Percentiles rank a stretch among this genome's conserved stretches.
Conservation (phyloP, 2,888 invertebrate genomes). For the Bursaphelenchus okinawaensis region DNA sequence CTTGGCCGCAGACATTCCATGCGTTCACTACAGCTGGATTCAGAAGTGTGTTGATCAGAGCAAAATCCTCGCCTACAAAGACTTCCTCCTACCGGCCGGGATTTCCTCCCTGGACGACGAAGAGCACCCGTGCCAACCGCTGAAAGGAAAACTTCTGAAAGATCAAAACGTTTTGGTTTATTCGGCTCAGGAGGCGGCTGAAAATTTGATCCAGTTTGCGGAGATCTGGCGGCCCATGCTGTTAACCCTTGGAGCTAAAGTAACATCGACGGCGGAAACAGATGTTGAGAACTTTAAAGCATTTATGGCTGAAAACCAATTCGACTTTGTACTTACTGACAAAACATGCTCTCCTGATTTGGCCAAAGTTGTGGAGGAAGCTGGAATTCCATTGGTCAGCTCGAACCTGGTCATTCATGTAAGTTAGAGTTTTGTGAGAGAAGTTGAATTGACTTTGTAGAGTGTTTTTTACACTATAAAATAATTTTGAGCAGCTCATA, state of each 20-base stretch:
- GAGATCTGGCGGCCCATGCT: constrained; percentile 55
- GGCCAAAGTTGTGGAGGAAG: constrained; percentile 40
- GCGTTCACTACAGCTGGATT: constrained; percentile 71
- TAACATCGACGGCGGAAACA: constrained; percentile 19
- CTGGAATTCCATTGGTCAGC: constrained; percentile 26
- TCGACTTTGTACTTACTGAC: constrained; percentile 52
- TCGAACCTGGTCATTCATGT: constrained; percentile 52
- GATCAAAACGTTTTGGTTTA: constrained; percentile 42
- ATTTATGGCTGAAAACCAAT: constrained; percentile 8
- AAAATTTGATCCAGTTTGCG: constrained; percentile 30
- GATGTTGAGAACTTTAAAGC: not conserved
- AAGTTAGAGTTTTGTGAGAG: not conserved
- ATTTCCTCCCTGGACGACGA: constrained; percentile 34
- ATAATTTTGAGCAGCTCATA: not conserved
- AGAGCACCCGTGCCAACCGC: constrained; percentile 31
- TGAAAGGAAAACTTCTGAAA: constrained; percentile 38
- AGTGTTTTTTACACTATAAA: not conserved
- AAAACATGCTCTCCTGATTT: constrained; percentile 49
- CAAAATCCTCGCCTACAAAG: constrained; percentile 28
- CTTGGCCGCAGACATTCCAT: constrained; percentile 67
- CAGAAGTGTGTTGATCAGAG: constrained; percentile 64
- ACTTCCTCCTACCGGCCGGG: constrained; percentile 46
- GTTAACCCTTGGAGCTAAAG: constrained; percentile 41
- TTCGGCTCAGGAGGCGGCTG: constrained; percentile 24
- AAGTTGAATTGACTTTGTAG: not conserved